Percentiles rank a stretch among this genome's conserved stretches.
These are phyloP conservation scores for Rhadina sibilatrix DNA, from an alignment of 2,113 vertebrate species.

Conservation along the genomic window DNA sequence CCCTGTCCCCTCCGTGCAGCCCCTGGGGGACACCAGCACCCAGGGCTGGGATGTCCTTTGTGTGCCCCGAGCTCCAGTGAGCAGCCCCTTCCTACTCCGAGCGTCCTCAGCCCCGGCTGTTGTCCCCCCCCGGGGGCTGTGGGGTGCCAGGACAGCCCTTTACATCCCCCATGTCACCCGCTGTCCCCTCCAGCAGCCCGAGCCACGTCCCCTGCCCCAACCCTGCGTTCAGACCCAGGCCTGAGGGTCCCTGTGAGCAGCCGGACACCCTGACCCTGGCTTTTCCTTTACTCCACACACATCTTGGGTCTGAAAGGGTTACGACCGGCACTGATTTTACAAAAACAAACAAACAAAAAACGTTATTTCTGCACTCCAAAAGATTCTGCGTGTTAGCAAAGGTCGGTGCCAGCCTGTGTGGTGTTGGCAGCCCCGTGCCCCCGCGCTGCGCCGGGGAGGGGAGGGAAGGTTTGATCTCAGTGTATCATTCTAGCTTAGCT, in stretches of 20 bases:
- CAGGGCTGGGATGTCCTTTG: neutral
- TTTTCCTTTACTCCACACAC: conserved; percentile 32
- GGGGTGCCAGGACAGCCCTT: neutral
- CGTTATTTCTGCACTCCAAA: conserved; percentile 8
- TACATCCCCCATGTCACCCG: accelerated
- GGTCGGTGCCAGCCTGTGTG: conserved; percentile 15
- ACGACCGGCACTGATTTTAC: neutral
- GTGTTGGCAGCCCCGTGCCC: conserved; percentile 66
- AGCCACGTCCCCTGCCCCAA: neutral
- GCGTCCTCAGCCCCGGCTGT: neutral
- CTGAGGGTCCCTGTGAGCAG: neutral
- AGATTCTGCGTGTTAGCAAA: neutral
- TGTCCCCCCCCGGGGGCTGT: neutral
- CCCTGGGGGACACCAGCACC: neutral
- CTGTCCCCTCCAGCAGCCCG: neutral
- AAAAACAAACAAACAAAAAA: neutral
- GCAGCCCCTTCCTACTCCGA: neutral
- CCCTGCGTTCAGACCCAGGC: neutral
- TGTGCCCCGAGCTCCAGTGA: accelerated
- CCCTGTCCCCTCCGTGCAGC: neutral
- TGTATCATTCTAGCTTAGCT: conserved; percentile 88
- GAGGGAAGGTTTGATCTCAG: conserved; percentile 71
- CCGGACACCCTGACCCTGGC: neutral
- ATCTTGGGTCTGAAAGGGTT: conserved; percentile 63
- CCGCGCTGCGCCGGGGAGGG: conserved; percentile 33